Evolutionary conservation across 2,888 invertebrate genomes (phyloP), one percentile per base, ranked within the genome.

Genomic region (Parelbella ahira): DNA sequence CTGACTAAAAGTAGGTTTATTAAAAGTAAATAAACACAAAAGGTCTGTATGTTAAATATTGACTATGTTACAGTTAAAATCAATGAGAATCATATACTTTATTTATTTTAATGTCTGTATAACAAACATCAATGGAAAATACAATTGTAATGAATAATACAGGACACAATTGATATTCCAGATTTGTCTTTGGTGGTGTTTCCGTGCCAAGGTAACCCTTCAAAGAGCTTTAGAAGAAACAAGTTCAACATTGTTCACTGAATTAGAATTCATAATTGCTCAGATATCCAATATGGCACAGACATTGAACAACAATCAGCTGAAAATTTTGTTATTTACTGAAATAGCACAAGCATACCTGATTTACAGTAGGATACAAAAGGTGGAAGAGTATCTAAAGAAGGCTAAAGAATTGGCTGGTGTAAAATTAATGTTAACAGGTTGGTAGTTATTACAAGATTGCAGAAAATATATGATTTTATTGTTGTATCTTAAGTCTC

Each of bases 191-290:
- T 93, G 93, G 93, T 96, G 96, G 97, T 77, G 89, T 50, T 86
- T 96, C 60, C 89, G 97, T 54, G 84, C 91, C 37, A 87, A 93
- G 54, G 89, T 91, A 29, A 69, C 93, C 4, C 95, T 96, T 64
- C 97, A 97, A 67, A 88, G 90, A 53, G 76, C 93, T 18, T 67
- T 97, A 6, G 94, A 95, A 54, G 96, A 96, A 55, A 84, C 90
- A 47, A 93, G 94, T 23, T 91, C 90, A 1, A 77, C 88, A n/a
- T 60, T 95, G 1, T 91, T 92, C 44, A 81, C 89, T 6, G 87
- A 90, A 44, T 73, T 91, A 4, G 91, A 91, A 50, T 54, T 78
- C 3, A 61, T 89, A 7, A 81, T 89, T 20, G 75, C 78, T 0
- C 77, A 81, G 48, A 53, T 89, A 2, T 64, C 68, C 38, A 89